These are phyloP conservation scores for Tapera naevia DNA, from an alignment of 2,797 vertebrate species.

Conservation along the genomic window DNA sequence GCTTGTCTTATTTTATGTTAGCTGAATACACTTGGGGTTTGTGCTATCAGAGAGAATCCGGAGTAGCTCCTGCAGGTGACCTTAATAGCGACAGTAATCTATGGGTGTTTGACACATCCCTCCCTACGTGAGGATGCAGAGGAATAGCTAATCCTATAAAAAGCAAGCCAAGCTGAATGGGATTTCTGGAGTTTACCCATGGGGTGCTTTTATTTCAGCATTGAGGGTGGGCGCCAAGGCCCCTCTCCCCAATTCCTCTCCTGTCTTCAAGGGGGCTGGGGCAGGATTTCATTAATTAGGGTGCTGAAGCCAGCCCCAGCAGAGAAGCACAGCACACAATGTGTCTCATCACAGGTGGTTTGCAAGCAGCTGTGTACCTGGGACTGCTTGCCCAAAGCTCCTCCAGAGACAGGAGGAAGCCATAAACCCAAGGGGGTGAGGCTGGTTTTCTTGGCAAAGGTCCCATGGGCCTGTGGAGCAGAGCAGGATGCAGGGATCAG, in stretches of 20 bases:
- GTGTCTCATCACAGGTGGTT: not conserved
- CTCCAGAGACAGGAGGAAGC: not conserved
- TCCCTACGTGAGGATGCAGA: not conserved
- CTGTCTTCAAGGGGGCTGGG: not conserved
- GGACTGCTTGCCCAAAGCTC: not conserved
- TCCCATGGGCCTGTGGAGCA: not conserved
- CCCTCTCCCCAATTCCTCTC: not conserved
- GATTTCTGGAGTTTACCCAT: slow-evolving; percentile 29
- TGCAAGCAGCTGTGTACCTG: fast-evolving
- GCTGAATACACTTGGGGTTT: not conserved
- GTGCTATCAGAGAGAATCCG: not conserved
- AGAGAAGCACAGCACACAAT: not conserved
- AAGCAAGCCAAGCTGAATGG: not conserved
- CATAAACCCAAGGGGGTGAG: not conserved
- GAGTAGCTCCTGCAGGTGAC: slow-evolving; percentile 31
- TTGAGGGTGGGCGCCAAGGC: not conserved
- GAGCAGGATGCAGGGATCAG: not conserved
- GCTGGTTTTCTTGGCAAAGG: not conserved
- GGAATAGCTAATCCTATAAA: slow-evolving; percentile 26
- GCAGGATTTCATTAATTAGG: not conserved
- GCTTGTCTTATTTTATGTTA: not conserved
- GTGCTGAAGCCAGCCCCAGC: fast-evolving
- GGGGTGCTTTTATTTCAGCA: not conserved
- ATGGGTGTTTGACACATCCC: not conserved
- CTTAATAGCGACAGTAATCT: not conserved